A percentile compares a stretch with the other conserved stretches of the same genome.
Evolutionary conservation across 2,113 vertebrate genomes (phyloP).

Genomic region (Brienomyrus longianalis): DNA sequence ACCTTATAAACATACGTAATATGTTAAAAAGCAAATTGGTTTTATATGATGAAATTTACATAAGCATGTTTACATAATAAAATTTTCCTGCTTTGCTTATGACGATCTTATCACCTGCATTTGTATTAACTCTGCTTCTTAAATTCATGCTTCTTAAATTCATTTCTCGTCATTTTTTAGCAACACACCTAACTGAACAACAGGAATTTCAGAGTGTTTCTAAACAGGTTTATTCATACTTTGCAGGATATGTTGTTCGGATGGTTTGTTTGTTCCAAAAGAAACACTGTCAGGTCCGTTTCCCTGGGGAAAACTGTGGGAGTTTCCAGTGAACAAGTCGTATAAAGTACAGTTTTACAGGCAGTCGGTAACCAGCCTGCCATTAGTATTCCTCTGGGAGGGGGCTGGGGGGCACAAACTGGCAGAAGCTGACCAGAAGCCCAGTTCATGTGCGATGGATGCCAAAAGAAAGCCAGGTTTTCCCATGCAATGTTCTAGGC

Average conservation of each 20-base stretch:
- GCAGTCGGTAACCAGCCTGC: slow-evolving; percentile 41
- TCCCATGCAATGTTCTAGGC: slow-evolving; percentile 24
- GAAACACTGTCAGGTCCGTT: slow-evolving; percentile 38
- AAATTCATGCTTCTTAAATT: background rate
- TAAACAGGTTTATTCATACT: background rate
- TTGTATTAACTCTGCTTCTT: background rate
- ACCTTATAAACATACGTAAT: background rate
- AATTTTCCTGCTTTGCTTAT: background rate
- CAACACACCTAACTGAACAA: background rate
- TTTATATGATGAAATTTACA: background rate
- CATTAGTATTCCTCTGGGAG: slow-evolving; percentile 53
- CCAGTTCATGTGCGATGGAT: slow-evolving; percentile 33
- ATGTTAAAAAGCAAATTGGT: background rate
- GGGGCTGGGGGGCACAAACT: slow-evolving; percentile 32
- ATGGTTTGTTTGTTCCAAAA: slow-evolving; percentile 39
- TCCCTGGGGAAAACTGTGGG: slow-evolving; percentile 33
- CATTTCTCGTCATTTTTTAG: background rate
- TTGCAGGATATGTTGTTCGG: background rate
- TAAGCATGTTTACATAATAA: background rate
- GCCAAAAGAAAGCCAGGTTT: slow-evolving; percentile 25
- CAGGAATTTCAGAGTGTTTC: background rate
- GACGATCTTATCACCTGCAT: background rate
- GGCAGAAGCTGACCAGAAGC: slow-evolving; percentile 36
- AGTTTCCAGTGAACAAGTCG: slow-evolving; percentile 34
- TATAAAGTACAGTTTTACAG: slow-evolving; percentile 44